phyloP scores from a whole-genome alignment of 30 jellyfish, hydroid and myxozoan genomes.

The Morbakka virulenta region DNA sequence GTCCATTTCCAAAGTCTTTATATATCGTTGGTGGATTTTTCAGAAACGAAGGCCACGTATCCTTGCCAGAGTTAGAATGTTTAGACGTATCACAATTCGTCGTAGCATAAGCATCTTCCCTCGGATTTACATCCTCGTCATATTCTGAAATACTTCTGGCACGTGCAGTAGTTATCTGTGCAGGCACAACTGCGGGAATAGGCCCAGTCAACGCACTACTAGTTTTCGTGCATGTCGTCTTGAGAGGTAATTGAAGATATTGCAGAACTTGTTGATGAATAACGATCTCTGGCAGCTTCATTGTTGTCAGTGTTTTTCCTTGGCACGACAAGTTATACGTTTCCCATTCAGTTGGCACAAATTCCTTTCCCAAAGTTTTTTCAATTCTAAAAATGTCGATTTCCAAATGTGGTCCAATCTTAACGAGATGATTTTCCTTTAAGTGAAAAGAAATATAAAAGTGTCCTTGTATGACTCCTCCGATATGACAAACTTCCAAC shows the following conservation, averaged over 20 bases:
- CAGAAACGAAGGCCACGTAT: background rate
- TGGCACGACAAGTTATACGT: too few species aligned
- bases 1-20: slow-evolving; percentile 61
- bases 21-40: background rate
- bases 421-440: too few species aligned
- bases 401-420: too few species aligned
- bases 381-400: too few species aligned
- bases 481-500: too few species aligned
- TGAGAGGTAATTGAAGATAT: background rate
- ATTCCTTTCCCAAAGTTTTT: too few species aligned
- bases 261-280: background rate
- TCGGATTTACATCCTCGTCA: background rate
- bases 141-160: too few species aligned
- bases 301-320: background rate
- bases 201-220: background rate
- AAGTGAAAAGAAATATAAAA: too few species aligned
- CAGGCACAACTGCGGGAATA: background rate
- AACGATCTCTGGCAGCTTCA: background rate
- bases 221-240: background rate
- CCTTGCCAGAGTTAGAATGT: background rate
- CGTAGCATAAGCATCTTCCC: background rate
- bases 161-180: too few species aligned
- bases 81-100: background rate
- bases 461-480: too few species aligned
- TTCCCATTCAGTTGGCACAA: too few species aligned